Percentiles rank a stretch among this genome's conserved stretches.
Evolutionary conservation across 1,140 invertebrate genomes (phyloP).

Genomic region (Orius laevigatus): DNA sequence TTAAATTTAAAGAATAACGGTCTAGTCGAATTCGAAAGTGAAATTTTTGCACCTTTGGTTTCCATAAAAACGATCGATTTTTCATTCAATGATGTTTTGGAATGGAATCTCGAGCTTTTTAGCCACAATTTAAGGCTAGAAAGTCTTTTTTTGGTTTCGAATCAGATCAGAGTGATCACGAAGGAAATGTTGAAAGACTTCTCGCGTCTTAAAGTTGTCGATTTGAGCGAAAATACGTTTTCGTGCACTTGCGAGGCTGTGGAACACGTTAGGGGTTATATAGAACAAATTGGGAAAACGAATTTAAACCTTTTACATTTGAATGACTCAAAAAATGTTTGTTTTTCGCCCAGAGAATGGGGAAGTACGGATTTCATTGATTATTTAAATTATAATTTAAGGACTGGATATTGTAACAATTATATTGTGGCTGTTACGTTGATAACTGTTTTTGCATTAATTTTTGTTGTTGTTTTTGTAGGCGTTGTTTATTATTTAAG

Average conservation of each 20-base stretch:
- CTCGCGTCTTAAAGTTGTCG: not conserved
- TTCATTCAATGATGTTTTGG: constrained; percentile 1
- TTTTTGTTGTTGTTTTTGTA: not conserved
- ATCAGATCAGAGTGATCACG: constrained; percentile 8
- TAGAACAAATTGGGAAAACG: not conserved
- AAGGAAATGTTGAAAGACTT: constrained; percentile 11
- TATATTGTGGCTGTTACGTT: not conserved
- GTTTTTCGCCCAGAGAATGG: not conserved
- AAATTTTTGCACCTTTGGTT: not conserved
- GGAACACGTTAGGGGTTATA: not conserved
- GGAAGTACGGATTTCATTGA: not conserved
- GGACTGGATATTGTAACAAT: not conserved
- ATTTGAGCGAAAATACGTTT: constrained; percentile 7
- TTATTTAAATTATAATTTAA: not conserved
- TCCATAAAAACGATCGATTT: constrained; percentile 6
- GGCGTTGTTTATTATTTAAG: not conserved
- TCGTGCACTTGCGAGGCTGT: constrained; percentile 5
- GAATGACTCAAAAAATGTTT: not conserved
- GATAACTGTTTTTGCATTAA: not conserved
- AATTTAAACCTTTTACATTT: not conserved
- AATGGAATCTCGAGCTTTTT: constrained; percentile 6
- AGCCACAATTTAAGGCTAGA: not conserved
- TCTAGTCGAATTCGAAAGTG: not conserved
- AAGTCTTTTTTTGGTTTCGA: constrained; percentile 1
- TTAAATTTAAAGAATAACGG: constrained; percentile 6